Percentiles rank a stretch among this genome's conserved stretches.
These are phyloP conservation scores for Lepidurus arcticus DNA, from an alignment of 1,140 invertebrate genomes.

Conservation along the genomic window DNA sequence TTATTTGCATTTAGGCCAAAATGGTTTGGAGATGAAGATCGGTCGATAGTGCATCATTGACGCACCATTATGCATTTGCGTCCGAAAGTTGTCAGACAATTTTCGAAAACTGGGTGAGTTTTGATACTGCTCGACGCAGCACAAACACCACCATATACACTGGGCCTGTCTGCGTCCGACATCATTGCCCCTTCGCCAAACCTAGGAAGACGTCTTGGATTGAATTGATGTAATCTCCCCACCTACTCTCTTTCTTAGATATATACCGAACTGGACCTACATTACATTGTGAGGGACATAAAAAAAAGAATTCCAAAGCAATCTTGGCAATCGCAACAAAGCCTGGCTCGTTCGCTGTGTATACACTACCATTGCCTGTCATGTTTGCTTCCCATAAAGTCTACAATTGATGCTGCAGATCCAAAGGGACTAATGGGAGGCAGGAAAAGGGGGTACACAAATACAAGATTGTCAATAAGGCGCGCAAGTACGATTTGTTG, in stretches of 20 bases:
- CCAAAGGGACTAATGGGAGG: not conserved
- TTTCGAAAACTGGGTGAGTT: not conserved
- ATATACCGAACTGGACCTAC: not conserved
- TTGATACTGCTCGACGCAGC: not conserved
- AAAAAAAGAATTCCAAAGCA: not conserved
- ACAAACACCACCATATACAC: not conserved
- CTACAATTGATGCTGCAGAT: not conserved
- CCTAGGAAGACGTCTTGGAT: not conserved
- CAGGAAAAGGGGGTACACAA: not conserved
- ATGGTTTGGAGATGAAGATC: conserved; percentile 4
- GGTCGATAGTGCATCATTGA: not conserved
- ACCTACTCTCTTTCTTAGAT: not conserved
- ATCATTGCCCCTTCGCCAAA: not conserved
- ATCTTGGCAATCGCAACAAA: not conserved
- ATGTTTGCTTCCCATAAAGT: conserved; percentile 15
- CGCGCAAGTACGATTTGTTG: not conserved
- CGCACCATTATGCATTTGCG: not conserved
- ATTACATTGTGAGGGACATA: not conserved
- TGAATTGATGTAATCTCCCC: not conserved
- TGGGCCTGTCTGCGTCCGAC: not conserved
- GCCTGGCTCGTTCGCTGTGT: not conserved
- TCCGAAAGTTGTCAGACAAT: not conserved
- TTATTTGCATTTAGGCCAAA: conserved; percentile 19
- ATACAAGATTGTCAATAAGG: not conserved
- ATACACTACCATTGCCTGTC: conserved; percentile 6